Base-by-base conservation (phyloP, 2,888 invertebrate species). In the Tetramorium bicarinatum region DNA sequence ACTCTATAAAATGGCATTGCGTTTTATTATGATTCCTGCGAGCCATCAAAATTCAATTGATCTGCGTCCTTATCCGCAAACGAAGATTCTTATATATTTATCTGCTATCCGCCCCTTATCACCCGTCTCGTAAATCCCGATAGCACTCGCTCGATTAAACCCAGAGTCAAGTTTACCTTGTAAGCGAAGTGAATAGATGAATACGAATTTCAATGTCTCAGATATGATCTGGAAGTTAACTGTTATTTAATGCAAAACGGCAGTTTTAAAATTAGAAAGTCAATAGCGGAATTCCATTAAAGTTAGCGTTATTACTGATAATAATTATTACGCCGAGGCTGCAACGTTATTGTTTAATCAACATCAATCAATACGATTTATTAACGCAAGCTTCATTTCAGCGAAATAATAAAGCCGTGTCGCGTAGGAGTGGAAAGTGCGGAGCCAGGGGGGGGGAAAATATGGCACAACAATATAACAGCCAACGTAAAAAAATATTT, bases 31-130 rank as follows among this genome's bases (percentile, higher is more conserved):
- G 34, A 79, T 56, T 69, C 49, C 18, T 47, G 38, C 21, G 44
- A 71, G 44, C 34, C 56, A 71, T 79, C 47, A 38, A 47, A 79
- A 79, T 72, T 79, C 56, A 71, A 79, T 71, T 79, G 72, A 79
- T 79, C 18, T 18, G 21, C 62, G 44, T 54, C 11, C 34, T 59
- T 69, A 69, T 71, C 21, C 47, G 25, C 21, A n/a, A 72, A 71
- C 15, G 77, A 67, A 56, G 47, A 69, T 69, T 79, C 69, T 18
- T n/a, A 13, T n/a, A 13, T 25, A 18, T 21, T 74, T 75, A 47
- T 69, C 52, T 34, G 66, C 72, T 21, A 52, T 56, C 18, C 18
- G 34, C 56, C 71, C 3, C 56, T 69, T 79, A 79, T 71, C 47
- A 13, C 44, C 18, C 47, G 34, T 49, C 47, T 59, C 72, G 59